Conservation (phyloP, 2,888 invertebrate species). For the Achlya flavicornis region DNA sequence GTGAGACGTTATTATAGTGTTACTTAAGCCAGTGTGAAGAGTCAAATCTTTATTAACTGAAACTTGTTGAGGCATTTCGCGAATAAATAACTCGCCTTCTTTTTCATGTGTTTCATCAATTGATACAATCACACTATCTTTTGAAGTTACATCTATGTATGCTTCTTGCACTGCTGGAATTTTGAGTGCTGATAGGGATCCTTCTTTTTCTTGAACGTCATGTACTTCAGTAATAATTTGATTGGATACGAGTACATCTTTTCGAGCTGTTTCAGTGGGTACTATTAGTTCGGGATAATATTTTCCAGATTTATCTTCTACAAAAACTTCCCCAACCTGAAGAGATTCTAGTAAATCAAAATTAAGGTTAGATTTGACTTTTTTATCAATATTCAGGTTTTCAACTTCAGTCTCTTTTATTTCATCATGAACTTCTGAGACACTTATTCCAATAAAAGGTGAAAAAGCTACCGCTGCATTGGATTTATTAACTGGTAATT, state of each 20-base stretch:
- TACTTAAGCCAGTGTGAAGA: slow-evolving; percentile 81
- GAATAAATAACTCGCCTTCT: slow-evolving; percentile 81
- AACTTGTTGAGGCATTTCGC: slow-evolving; percentile 54
- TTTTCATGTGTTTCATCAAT: slow-evolving; percentile 85
- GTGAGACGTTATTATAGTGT: slow-evolving; percentile 86
- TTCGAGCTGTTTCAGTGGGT: slow-evolving; percentile 89
- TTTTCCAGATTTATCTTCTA: slow-evolving; percentile 89
- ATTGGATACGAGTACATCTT: slow-evolving; percentile 86
- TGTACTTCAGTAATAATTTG: slow-evolving; percentile 86
- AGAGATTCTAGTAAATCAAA: slow-evolving; percentile 86
- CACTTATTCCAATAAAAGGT: slow-evolving; percentile 85
- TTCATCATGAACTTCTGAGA: slow-evolving; percentile 86
- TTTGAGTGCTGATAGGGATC: slow-evolving; percentile 82
- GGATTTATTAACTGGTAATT: slow-evolving; percentile 72
- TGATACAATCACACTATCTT: slow-evolving; percentile 84
- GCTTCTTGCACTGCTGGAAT: slow-evolving; percentile 86
- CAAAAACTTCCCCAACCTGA: slow-evolving; percentile 86
- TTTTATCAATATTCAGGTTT: slow-evolving; percentile 66
- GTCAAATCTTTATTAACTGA: slow-evolving; percentile 65
- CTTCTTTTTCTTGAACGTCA: slow-evolving; percentile 88
- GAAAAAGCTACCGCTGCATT: slow-evolving; percentile 83
- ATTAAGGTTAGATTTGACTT: slow-evolving; percentile 84
- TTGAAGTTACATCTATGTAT: slow-evolving; percentile 82
- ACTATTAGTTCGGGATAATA: slow-evolving; percentile 91
- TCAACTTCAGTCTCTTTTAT: slow-evolving; percentile 84